Evolutionary conservation across 2,113 vertebrate species (phyloP).

Genomic region (Lampris incognitus): DNA sequence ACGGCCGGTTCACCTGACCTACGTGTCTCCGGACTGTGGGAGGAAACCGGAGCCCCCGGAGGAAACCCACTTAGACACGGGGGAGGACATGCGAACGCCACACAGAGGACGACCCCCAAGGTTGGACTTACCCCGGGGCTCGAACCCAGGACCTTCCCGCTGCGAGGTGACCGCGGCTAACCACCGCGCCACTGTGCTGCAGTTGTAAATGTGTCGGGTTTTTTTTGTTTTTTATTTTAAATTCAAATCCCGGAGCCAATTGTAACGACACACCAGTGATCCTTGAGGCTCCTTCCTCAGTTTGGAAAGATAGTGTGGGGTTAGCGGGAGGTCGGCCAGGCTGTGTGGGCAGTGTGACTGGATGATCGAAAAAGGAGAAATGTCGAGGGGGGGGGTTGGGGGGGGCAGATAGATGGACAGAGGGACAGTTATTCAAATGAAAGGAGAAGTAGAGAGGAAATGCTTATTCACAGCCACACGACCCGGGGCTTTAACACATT

Average conservation of each 20-base stretch:
- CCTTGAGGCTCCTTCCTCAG: slow-evolving; percentile 34
- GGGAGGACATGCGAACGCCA: no score
- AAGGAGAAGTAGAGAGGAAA: slow-evolving; percentile 15
- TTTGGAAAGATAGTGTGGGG: slow-evolving; percentile 40
- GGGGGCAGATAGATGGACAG: neutral
- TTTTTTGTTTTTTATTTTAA: no score
- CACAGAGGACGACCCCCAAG: no score
- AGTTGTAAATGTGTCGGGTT: no score
- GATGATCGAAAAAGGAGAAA: slow-evolving; percentile 33
- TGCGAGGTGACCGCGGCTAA: no score
- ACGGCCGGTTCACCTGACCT: no score
- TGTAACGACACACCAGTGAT: slow-evolving; percentile 33
- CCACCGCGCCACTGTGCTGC: no score
- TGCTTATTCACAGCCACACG: slow-evolving; percentile 26
- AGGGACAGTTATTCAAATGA: slow-evolving; percentile 12
- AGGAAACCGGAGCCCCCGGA: no score
- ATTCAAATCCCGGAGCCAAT: slow-evolving; percentile 1
- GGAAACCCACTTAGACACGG: no score
- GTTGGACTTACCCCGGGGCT: no score
- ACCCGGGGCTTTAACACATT: slow-evolving; percentile 46
- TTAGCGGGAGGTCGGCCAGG: slow-evolving; percentile 57
- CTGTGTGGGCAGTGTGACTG: slow-evolving; percentile 20
- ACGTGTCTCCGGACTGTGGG: no score
- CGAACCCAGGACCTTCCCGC: no score
- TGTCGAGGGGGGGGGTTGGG: neutral